Evolutionary conservation across 37 sponge, comb jelly and placozoan genomes (phyloP).

Genomic region (Theonella swinhoei): DNA sequence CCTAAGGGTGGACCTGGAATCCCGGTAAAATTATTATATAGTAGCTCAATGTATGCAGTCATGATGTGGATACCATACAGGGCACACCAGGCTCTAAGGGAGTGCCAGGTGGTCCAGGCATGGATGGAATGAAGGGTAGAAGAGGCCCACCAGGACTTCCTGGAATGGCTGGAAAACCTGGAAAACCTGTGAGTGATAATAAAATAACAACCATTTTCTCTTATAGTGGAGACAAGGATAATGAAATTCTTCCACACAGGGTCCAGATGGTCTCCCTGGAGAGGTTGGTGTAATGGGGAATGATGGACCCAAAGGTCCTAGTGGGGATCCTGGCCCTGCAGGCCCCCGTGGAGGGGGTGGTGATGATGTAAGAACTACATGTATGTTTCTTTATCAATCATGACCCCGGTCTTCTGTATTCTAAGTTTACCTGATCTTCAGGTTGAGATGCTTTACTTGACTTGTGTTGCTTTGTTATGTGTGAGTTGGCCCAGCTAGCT

Average conservation of each 20-base stretch:
- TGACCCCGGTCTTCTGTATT: background rate
- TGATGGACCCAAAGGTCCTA: conserved; percentile 20
- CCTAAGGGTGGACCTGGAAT: conserved; percentile 38
- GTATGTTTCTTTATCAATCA: background rate
- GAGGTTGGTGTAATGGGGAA: conserved; percentile 5
- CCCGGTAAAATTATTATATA: too few relatives aligned
- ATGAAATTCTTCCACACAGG: background rate
- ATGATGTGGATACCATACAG: too few relatives aligned
- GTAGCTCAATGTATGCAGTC: too few relatives aligned
- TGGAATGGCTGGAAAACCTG: conserved; percentile 47
- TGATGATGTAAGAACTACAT: conserved; percentile 25
- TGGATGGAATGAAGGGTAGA: conserved; percentile 43
- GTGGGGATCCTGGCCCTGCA: conserved; percentile 54
- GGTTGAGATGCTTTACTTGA: too few relatives aligned
- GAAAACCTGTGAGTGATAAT: conserved; percentile 36
- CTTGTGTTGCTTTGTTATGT: background rate
- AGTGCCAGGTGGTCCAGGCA: conserved; percentile 46
- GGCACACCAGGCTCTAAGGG: conserved; percentile 53
- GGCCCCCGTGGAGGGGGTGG: conserved; percentile 54
- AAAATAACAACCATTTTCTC: background rate
- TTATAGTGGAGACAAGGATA: background rate
- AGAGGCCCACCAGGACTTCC: conserved; percentile 54
- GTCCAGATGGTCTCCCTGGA: conserved; percentile 35
- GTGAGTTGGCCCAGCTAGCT: too few relatives aligned
- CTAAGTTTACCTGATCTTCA: too few relatives aligned